Evolutionary conservation across 2,797 vertebrate species (phyloP), one percentile per base, ranked within the genome.

Genomic region (Austrolebias charrua): DNA sequence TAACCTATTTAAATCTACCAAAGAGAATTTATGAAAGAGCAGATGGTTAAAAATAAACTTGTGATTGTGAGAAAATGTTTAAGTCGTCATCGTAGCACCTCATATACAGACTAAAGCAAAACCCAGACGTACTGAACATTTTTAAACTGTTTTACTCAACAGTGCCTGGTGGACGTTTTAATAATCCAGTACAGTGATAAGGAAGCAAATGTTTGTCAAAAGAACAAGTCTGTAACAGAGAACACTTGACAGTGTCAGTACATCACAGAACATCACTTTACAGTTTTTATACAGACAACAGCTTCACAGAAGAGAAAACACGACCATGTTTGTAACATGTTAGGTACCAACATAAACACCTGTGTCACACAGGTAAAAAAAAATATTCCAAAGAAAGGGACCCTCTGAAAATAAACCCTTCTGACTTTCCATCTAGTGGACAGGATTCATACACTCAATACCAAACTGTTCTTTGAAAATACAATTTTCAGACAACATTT

Each of bases 221-320:
- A 81, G 63, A 75, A 87, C 73, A 73, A 43, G 60, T 84, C 66
- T 80, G 53, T 72, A 78, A 80, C 70, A 71, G 74, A 71, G 76
- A 90, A 85, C 83, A 89, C 69, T 72, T 66, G 71, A 88, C 86
- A 70, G 82, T 78, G 78, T 82, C 75, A 43, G 60, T 85, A 90
- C 79, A 81, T 74, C 75, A 68, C 79, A 84, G 79, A 81, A 89
- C 77, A 55, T 88, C 82, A 91, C 87, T 79, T 89, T 79, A 87
- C 88, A 77, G 73, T 73, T 79, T 85, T 78, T 58, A 78, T 80
- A 76, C 79, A 76, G 75, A 86, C 83, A 76, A 91, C 86, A 89
- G 86, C 89, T 91, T 92, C 91, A 92, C 90, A 93, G 89, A 92
- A 93, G 90, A 91, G 88, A 92, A 89, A 85, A 88, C 84, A 82